Base-by-base conservation (phyloP, 1,140 invertebrate species). In the Drosophila bocqueti region DNA sequence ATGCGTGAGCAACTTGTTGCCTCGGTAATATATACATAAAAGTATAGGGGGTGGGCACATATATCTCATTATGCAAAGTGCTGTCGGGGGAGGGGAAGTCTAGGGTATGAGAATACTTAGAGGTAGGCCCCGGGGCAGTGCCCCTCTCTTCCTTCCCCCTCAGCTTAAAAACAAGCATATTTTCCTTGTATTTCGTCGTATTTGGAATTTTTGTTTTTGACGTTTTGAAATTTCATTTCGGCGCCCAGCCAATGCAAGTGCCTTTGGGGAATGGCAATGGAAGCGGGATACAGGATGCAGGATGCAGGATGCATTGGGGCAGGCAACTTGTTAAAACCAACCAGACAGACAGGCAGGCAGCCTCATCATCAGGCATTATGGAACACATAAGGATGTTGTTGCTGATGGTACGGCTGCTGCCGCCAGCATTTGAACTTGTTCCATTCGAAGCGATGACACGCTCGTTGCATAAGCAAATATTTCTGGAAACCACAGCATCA, bases 391-490 rank as follows among this genome's bases (percentile, higher is more conserved):
- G 58, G 29, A 61, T 77, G 76, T 42, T 76, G 75, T 45, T 69
- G 65, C 7, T 9, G 31, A 1, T 29, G 31, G 5, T 29, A 7
- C 16, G 66, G 72, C 58, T 60, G 73, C 24, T 58, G 61, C 24
- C 73, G 79, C 67, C 66, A 74, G 62, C 83, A 80, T 79, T 80
- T 83, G 84, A 83, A 83, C 83, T 89, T 60, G 69, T 89, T 78
- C 84, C 78, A 78, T 85, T 85, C 75, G 63, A 59, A 90, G 76
- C 89, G 81, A 89, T 90, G 85, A 82, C 85, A 89, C 68, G 76
- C 76, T 85, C 81, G 82, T 90, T 90, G 85, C 85, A 90, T 90
- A 90, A 90, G 86, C 85, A 90, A 90, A 90, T 90, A 90, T 79
- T 89, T 81, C 62, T 55, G 72, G 54, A 67, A 65, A 72, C 75